Base-by-base conservation (phyloP, 1,140 invertebrate species). In the Streblospio benedicti region DNA sequence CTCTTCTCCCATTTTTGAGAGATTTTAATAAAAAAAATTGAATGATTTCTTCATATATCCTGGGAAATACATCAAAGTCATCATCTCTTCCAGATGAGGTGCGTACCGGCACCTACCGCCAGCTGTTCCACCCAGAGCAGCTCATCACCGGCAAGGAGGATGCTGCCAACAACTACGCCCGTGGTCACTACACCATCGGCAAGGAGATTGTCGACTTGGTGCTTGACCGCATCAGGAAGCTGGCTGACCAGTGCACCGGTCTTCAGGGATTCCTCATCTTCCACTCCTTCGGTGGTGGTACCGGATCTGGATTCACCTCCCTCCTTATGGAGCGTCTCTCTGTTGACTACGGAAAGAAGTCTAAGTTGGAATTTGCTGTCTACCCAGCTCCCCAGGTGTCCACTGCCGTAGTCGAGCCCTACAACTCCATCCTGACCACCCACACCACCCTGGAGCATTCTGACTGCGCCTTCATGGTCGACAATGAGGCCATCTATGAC, bases 61-160 rank as follows among this genome's bases (percentile, higher is more conserved):
- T n/a, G n/a, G n/a, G n/a, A n/a, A n/a, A n/a, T n/a, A n/a, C n/a
- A n/a, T n/a, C n/a, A n/a, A n/a, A n/a, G n/a, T n/a, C n/a, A n/a
- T n/a, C n/a, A n/a, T n/a, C n/a, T n/a, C n/a, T n/a, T 77, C 89
- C 51, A 86, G 87, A 67, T 60, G 59, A 61, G 61, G 23, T 60
- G 0, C 51, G 51, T 56, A 66, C 64, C 2, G 72, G 74, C 4
- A 62, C 57, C 23, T 85, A 83, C 80, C 81, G 87, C 49, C 87
- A 89, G 76, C 80, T 90, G 64, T 90, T 89, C 82, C 87, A 89
- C 72, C 87, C 87, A 57, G 87, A 89, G 74, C 88, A 90, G 76
- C 69, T 88, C 58, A 87, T 90, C 74, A 89, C 86, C 67, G 86
- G 86, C n/a, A 88, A 87, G 66, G 87, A 89, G 69, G 87, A 90